Evolutionary conservation across 2,113 vertebrate species (phyloP).

Genomic region (Oryzias javanicus): DNA sequence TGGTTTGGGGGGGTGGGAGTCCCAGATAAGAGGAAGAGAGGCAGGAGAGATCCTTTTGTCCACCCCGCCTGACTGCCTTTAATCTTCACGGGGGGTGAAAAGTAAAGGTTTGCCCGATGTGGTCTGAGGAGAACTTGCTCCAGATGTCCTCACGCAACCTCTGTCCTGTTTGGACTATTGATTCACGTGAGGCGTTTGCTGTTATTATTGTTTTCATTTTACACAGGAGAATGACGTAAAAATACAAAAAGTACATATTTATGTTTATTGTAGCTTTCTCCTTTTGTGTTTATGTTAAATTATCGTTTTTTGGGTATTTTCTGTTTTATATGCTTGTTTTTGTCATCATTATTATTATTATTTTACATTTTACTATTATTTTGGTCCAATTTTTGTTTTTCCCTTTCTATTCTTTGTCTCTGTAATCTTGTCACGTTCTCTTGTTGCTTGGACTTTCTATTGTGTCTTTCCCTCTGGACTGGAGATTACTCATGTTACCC

Average conservation of each 20-base stretch:
- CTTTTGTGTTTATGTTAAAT: too few species aligned
- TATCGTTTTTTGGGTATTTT: too few species aligned
- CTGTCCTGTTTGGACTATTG: background rate
- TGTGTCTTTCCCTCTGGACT: slow-evolving; percentile 4
- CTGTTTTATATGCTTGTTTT: too few species aligned
- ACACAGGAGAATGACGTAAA: background rate
- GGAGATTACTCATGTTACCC: slow-evolving; percentile 35
- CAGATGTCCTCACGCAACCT: slow-evolving; percentile 1
- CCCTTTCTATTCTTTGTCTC: slow-evolving; percentile 9
- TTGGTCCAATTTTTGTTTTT: background rate
- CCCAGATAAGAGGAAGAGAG: slow-evolving; percentile 29
- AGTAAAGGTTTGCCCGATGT: background rate
- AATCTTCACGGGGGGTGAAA: slow-evolving; percentile 14
- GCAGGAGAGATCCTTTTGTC: slow-evolving; percentile 9
- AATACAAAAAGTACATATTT: too few species aligned
- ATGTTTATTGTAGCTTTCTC: background rate
- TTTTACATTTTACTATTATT: background rate
- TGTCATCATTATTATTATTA: too few species aligned
- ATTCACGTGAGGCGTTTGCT: background rate
- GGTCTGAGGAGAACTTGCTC: background rate
- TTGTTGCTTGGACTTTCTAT: background rate
- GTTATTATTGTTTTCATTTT: background rate
- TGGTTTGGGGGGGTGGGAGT: slow-evolving; percentile 11
- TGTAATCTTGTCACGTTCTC: background rate
- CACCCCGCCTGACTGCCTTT: slow-evolving; percentile 24